Conservation (phyloP, 2,888 invertebrate genomes). For the Melipona beecheii region DNA sequence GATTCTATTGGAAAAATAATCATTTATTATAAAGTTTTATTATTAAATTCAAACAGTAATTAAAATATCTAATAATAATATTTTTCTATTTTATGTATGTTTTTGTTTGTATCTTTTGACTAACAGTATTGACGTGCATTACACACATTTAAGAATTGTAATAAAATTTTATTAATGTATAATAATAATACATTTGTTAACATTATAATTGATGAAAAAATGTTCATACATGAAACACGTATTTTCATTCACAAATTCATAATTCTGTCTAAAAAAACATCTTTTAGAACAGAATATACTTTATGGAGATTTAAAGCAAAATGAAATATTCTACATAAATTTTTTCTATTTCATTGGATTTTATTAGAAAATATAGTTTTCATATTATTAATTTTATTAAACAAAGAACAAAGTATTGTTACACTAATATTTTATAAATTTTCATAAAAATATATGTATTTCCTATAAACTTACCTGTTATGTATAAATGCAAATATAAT, state of each 20-base stretch:
- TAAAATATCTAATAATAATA: too few relatives aligned
- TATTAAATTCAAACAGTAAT: too few relatives aligned
- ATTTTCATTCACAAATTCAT: conserved; percentile 33
- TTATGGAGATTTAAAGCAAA: not conserved
- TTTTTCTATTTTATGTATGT: too few relatives aligned
- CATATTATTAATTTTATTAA: not conserved
- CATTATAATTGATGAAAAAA: not conserved
- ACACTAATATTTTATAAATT: conserved; percentile 5
- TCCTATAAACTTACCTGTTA: conserved; percentile 36
- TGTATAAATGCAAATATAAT: not conserved
- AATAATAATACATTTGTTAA: conserved; percentile 31
- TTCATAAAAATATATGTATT: conserved; percentile 5
- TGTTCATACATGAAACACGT: conserved; percentile 11
- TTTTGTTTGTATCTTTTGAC: too few relatives aligned
- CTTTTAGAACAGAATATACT: not conserved
- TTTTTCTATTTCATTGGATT: not conserved
- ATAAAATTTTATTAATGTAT: conserved; percentile 27
- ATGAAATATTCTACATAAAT: conserved; percentile 8
- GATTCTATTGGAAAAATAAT: too few relatives aligned
- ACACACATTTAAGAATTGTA: conserved; percentile 12
- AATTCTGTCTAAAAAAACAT: conserved; percentile 3
- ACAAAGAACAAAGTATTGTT: conserved; percentile 6
- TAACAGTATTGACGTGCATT: too few relatives aligned
- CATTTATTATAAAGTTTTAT: too few relatives aligned
- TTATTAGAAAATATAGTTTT: not conserved